Evolutionary conservation across 2,888 invertebrate genomes (phyloP).

Genomic region (Encarsia formosa): DNA sequence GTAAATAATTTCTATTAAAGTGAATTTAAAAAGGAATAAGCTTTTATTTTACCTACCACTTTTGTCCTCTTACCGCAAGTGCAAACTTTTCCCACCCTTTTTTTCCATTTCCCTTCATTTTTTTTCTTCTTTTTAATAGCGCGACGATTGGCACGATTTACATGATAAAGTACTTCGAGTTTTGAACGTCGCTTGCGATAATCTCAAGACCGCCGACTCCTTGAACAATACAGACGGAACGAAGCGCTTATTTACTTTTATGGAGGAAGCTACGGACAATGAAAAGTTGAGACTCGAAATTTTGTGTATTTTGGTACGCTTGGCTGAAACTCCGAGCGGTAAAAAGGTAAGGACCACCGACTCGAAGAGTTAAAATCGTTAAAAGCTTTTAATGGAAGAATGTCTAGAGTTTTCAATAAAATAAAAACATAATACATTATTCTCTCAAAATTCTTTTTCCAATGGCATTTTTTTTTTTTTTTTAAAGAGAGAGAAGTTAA

Average conservation of each 20-base stretch:
- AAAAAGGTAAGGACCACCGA: conserved; percentile 35
- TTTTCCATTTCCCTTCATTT: neutral
- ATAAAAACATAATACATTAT: too few species aligned
- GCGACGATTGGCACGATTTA: conserved; percentile 35
- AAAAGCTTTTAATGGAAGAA: too few species aligned
- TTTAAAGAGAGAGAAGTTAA: too few species aligned
- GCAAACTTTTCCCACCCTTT: neutral
- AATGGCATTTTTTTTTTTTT: too few species aligned
- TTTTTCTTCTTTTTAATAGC: conserved; percentile 26
- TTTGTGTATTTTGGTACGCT: conserved; percentile 33
- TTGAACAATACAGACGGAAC: conserved; percentile 33
- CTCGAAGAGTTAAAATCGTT: too few species aligned
- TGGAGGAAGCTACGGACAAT: conserved; percentile 27
- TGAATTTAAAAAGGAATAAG: too few species aligned
- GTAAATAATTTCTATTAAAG: too few species aligned
- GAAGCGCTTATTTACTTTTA: conserved; percentile 33
- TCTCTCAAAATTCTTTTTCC: neutral
- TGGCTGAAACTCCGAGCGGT: conserved; percentile 33
- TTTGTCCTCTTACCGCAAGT: neutral
- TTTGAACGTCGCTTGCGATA: conserved; percentile 33
- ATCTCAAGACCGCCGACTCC: conserved; percentile 33
- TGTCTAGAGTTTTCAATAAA: too few species aligned
- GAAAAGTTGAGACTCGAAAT: conserved; percentile 27
- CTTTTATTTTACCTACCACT: neutral
- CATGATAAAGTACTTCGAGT: conserved; percentile 33